Percentiles rank a stretch among this genome's conserved stretches.
These are phyloP conservation scores for Tonatia bakeri DNA, from an alignment of 2,113 vertebrate species.

Conservation along the genomic window DNA sequence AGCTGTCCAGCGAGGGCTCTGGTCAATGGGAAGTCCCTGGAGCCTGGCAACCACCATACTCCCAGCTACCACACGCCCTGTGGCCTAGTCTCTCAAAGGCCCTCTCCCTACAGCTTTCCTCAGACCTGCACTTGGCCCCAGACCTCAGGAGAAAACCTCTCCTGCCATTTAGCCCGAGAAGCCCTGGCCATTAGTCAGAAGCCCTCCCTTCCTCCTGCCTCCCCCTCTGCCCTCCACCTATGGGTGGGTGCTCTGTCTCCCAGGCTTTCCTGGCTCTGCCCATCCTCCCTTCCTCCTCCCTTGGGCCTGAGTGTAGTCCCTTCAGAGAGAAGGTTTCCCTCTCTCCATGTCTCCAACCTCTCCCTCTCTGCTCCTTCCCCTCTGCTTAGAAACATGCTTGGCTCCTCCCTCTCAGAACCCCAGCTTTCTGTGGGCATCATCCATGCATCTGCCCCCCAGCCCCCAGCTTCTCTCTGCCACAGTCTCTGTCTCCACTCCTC, in stretches of 20 bases:
- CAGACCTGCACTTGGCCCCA: not conserved
- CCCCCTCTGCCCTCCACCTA: too few species aligned
- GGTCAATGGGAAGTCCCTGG: too few species aligned
- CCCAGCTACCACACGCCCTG: not conserved
- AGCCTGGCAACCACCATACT: not conserved
- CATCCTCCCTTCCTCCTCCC: not conserved
- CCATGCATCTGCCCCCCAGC: not conserved
- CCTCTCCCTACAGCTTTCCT: not conserved
- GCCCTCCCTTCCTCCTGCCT: not conserved
- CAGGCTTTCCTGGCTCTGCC: not conserved
- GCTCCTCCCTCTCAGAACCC: not conserved
- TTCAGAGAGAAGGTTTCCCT: not conserved
- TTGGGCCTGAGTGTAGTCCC: not conserved
- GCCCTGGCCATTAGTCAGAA: not conserved
- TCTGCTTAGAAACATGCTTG: not conserved
- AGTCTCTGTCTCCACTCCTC: not conserved
- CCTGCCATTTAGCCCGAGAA: not conserved
- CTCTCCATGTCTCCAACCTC: not conserved
- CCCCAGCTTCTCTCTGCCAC: not conserved
- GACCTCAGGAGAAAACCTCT: not conserved
- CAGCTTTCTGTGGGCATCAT: not conserved
- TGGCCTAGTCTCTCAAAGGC: not conserved
- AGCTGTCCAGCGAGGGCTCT: not conserved
- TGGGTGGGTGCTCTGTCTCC: not conserved
- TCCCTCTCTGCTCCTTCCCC: not conserved